These are phyloP conservation scores for Hypercompe scribonia DNA, from an alignment of 2,888 invertebrate species.

Conservation along the genomic window DNA sequence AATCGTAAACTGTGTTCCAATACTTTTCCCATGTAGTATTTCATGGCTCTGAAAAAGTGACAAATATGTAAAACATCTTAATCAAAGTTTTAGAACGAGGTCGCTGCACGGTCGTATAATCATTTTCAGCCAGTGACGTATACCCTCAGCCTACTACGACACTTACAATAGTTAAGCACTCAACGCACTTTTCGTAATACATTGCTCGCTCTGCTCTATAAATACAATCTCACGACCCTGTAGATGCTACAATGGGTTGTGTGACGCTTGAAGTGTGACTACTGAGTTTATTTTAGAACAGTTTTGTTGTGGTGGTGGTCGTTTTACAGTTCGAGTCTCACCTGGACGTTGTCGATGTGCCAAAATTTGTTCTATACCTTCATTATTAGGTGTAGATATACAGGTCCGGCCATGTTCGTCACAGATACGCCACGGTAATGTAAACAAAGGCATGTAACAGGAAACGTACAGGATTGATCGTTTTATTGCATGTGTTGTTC, in stretches of 20 bases:
- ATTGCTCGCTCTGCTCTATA: slow-evolving; percentile 21
- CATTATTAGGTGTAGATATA: slow-evolving; percentile 34
- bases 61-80: slow-evolving; percentile 31
- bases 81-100: slow-evolving; percentile 31
- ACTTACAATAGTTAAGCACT: background rate
- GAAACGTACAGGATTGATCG: slow-evolving; percentile 15
- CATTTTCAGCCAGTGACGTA: slow-evolving; percentile 31
- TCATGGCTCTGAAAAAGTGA: slow-evolving; percentile 19
- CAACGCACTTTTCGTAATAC: slow-evolving; percentile 23
- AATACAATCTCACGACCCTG: slow-evolving; percentile 9
- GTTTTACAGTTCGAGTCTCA: slow-evolving; percentile 21
- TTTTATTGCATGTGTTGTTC: background rate
- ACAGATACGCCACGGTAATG: slow-evolving; percentile 24
- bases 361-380: slow-evolving; percentile 28
- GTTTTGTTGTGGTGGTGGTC: background rate
- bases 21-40: background rate
- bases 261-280: slow-evolving; percentile 1
- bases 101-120: slow-evolving; percentile 33
- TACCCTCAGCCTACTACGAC: slow-evolving; percentile 9
- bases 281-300: slow-evolving; percentile 4
- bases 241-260: slow-evolving; percentile 25
- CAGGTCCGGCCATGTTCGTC: slow-evolving; percentile 40
- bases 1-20: slow-evolving; percentile 15
- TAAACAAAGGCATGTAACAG: slow-evolving; percentile 32
- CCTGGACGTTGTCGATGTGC: slow-evolving; percentile 35